phyloP scores from a whole-genome alignment of 2,113 vertebrate species.

The Condylura cristata region DNA sequence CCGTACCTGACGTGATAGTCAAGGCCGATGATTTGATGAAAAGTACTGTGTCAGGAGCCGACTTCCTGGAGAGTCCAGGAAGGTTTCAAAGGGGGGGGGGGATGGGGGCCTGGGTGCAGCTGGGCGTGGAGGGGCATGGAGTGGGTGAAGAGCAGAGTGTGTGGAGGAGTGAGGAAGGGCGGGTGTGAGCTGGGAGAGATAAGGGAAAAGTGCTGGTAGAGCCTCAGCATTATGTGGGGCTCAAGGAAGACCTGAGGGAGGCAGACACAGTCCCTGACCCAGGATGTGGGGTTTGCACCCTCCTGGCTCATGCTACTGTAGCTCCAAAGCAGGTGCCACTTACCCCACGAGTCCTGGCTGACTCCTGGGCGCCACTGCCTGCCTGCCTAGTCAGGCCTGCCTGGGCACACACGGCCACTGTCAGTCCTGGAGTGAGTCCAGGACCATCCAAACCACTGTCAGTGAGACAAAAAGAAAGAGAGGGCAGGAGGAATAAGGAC shows the following conservation, averaged over 20 bases:
- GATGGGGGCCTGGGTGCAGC: too few species aligned
- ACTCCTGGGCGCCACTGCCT: neutral
- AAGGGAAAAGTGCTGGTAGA: neutral
- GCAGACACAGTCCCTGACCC: fast-evolving
- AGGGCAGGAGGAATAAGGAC: neutral
- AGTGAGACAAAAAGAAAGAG: neutral
- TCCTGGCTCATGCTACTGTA: neutral
- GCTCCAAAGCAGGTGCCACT: too few species aligned
- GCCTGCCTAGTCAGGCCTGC: fast-evolving
- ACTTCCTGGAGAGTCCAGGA: neutral
- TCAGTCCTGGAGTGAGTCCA: neutral
- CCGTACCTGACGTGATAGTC: neutral
- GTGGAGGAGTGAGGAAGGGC: neutral
- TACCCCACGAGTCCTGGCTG: neutral
- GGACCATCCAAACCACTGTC: neutral
- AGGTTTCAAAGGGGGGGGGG: neutral
- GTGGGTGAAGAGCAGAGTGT: neutral
- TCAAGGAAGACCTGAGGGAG: neutral
- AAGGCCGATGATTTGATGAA: neutral
- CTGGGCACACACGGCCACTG: fast-evolving
- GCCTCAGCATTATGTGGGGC: fast-evolving
- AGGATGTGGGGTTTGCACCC: neutral
- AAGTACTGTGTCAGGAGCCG: fast-evolving
- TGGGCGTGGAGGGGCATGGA: fast-evolving
- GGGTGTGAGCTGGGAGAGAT: too few species aligned